Evolutionary conservation across 1,140 invertebrate genomes (phyloP).

Genomic region (Ceratina australensis): DNA sequence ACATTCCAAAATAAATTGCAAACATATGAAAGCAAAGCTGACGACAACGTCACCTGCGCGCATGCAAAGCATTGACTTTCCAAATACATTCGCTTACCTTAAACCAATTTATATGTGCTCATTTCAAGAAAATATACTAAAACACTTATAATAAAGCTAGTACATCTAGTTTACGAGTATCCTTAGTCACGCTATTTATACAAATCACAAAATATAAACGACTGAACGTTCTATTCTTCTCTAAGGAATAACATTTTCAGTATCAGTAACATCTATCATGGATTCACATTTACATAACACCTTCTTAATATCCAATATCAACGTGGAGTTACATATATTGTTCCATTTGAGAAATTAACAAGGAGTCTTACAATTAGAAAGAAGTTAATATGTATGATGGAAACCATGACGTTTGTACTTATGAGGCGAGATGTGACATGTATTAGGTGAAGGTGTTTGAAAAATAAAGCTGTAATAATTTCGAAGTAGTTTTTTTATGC

Average conservation of each 20-base stretch:
- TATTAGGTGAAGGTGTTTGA: constrained; percentile 38
- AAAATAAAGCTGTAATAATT: not conserved
- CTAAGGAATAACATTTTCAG: constrained; percentile 71
- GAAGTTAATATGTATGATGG: constrained; percentile 44
- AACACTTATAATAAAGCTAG: constrained; percentile 3
- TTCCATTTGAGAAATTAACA: not conserved
- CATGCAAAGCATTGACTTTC: constrained; percentile 52
- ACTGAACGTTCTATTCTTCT: constrained; percentile 14
- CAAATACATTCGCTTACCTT: constrained; percentile 51
- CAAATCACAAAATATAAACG: constrained; percentile 31
- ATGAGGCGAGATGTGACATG: constrained; percentile 42
- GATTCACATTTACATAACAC: constrained; percentile 35
- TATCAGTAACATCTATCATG: constrained; percentile 65
- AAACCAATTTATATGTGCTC: constrained; percentile 23
- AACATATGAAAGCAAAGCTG: constrained; percentile 39
- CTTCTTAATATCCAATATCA: not conserved
- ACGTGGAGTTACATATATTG: too few relatives aligned
- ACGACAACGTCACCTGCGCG: constrained; percentile 8
- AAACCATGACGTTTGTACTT: constrained; percentile 38
- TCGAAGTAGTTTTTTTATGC: not conserved
- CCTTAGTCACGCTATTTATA: constrained; percentile 6
- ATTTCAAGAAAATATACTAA: constrained; percentile 29
- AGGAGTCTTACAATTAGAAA: constrained; percentile 1
- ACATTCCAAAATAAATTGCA: constrained; percentile 37
- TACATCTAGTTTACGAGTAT: constrained; percentile 18